A percentile compares a stretch with the other conserved stretches of the same genome.
Conservation (phyloP, 64 coral and sea anemone genomes). For the Acropora yongei region DNA sequence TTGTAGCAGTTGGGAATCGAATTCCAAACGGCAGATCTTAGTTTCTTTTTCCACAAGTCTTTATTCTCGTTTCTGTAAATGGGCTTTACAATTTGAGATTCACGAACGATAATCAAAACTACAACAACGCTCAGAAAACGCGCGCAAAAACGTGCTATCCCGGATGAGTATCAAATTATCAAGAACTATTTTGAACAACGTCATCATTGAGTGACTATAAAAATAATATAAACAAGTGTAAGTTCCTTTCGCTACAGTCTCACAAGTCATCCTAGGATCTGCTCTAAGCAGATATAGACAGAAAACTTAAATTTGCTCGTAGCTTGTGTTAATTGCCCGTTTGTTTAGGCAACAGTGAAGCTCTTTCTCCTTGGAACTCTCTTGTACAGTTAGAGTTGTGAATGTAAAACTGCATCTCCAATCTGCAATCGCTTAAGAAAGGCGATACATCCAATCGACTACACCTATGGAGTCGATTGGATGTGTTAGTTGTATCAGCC, state of each 20-base stretch:
- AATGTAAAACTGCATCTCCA: slow-evolving; percentile 44
- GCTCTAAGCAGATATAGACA: not conserved
- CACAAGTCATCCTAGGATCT: not conserved
- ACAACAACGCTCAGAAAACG: no score
- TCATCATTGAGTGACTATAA: no score
- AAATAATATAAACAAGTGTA: no score
- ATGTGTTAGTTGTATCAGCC: no score
- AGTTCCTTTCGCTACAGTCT: not conserved
- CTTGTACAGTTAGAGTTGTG: slow-evolving; percentile 16
- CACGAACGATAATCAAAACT: no score
- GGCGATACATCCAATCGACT: slow-evolving; percentile 22
- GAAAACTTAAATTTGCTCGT: slow-evolving; percentile 51
- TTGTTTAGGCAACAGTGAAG: slow-evolving; percentile 36
- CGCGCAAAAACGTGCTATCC: no score
- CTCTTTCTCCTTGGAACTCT: slow-evolving; percentile 20
- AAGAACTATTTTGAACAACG: no score
- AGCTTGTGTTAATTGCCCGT: not conserved
- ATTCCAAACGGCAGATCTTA: no score
- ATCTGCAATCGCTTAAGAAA: slow-evolving; percentile 39
- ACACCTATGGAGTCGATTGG: not conserved
- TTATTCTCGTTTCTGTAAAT: no score
- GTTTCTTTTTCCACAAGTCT: no score
- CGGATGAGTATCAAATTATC: no score
- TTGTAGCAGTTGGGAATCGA: not conserved
- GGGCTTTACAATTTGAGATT: not conserved